Evolutionary conservation across 2,797 vertebrate genomes (phyloP).

Genomic region (Luscinia megarhynchos): DNA sequence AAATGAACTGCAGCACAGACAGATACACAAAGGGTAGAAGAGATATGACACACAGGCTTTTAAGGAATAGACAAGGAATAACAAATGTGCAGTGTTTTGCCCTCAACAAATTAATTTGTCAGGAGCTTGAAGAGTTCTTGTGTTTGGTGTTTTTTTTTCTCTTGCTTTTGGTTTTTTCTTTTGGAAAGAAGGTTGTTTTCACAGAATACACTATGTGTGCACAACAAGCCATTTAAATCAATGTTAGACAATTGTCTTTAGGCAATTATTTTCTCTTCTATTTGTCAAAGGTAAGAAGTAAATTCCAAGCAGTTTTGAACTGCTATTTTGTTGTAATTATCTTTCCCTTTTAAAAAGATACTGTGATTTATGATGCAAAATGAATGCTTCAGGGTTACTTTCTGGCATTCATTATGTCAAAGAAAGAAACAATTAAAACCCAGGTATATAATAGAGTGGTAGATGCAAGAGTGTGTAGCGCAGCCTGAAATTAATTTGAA

Average conservation of each 20-base stretch:
- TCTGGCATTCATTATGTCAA: slow-evolving; percentile 63
- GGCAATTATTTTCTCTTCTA: slow-evolving; percentile 70
- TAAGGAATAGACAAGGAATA: slow-evolving; percentile 57
- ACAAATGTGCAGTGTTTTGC: slow-evolving; percentile 46
- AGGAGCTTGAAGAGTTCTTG: background rate
- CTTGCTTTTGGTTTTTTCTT: background rate
- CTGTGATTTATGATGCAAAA: slow-evolving; percentile 73
- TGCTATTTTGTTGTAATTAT: slow-evolving; percentile 74
- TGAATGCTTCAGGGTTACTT: slow-evolving; percentile 64
- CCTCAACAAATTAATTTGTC: slow-evolving; percentile 70
- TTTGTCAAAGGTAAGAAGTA: slow-evolving; percentile 73
- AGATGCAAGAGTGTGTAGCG: background rate
- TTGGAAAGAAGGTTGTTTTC: slow-evolving; percentile 47
- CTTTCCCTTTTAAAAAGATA: slow-evolving; percentile 67
- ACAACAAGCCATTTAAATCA: slow-evolving; percentile 75
- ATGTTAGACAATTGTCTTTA: slow-evolving; percentile 69
- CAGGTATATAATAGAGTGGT: slow-evolving; percentile 10
- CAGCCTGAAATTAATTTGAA: slow-evolving; percentile 62
- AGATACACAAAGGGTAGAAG: background rate
- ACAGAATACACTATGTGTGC: slow-evolving; percentile 21
- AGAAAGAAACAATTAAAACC: slow-evolving; percentile 71
- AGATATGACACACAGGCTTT: background rate
- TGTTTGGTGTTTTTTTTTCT: background rate
- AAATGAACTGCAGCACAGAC: background rate
- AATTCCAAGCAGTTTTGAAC: slow-evolving; percentile 71